These are phyloP conservation scores for Darevskia nairensis DNA, from an alignment of 2,797 vertebrate species.

Conservation along the genomic window DNA sequence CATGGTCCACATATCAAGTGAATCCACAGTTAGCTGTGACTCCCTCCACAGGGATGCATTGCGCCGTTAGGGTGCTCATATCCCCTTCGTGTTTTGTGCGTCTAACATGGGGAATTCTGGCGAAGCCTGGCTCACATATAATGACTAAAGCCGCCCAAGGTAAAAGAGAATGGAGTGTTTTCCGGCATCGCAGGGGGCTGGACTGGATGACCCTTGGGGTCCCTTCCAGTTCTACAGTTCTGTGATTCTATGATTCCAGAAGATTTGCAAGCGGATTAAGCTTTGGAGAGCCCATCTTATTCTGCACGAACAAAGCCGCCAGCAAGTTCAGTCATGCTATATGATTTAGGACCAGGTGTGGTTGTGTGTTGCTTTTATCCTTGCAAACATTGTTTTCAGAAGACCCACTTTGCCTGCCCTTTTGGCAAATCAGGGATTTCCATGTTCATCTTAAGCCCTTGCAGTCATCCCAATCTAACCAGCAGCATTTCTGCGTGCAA, in stretches of 20 bases:
- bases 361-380: not conserved
- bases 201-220: no score
- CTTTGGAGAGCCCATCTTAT: not conserved
- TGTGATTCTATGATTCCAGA: no score
- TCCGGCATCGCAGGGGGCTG: no score
- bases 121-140: no score
- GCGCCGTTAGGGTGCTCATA: no score
- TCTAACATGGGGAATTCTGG: no score
- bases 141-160: not conserved
- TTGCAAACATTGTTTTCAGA: not conserved
- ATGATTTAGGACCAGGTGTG: constrained; percentile 53
- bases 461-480: not conserved
- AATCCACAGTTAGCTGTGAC: no score
- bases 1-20: no score
- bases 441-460: not conserved
- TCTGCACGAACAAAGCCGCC: constrained; percentile 64
- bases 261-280: not conserved
- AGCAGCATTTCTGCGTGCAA: not conserved
- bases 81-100: no score
- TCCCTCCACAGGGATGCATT: no score
- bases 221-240: no score
- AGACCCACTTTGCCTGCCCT: not conserved
- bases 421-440: not conserved
- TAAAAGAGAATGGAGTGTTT: not conserved
- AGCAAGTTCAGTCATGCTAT: constrained; percentile 57